Evolutionary conservation across 2,888 invertebrate species (phyloP).

Genomic region (Uloborus plumipes): DNA sequence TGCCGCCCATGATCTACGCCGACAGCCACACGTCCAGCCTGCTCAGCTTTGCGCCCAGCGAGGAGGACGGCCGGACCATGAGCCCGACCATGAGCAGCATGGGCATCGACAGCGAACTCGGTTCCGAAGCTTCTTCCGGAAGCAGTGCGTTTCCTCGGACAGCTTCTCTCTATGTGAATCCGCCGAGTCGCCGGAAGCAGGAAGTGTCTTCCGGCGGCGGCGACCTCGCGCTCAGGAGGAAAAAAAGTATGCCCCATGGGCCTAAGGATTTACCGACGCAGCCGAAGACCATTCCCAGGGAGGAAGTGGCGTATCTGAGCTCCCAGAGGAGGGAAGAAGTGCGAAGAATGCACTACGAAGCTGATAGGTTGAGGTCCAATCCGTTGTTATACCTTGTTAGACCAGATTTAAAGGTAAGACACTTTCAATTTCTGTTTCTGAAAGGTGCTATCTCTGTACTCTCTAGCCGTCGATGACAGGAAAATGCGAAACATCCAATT

Average conservation of each 20-base stretch:
- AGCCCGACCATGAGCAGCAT: conserved; percentile 56
- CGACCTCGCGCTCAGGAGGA: conserved; percentile 79
- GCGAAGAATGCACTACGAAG: conserved; percentile 89
- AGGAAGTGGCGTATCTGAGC: conserved; percentile 94
- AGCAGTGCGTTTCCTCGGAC: conserved; percentile 45
- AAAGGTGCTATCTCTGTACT: no score
- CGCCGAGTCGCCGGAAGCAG: conserved; percentile 41
- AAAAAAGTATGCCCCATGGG: conserved; percentile 95
- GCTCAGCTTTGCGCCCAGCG: conserved; percentile 60
- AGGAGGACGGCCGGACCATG: conserved; percentile 44
- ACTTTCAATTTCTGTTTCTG: no score
- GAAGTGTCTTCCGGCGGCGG: conserved; percentile 17
- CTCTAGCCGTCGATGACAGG: no score
- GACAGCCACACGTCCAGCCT: conserved; percentile 56
- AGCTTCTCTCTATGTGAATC: conserved; percentile 59
- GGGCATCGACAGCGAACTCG: conserved; percentile 40
- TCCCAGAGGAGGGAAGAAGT: conserved; percentile 95
- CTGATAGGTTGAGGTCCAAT: conserved; percentile 92
- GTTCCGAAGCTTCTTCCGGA: conserved; percentile 35
- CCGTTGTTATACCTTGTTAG: conserved; percentile 95
- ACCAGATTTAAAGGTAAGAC: conserved; percentile 92
- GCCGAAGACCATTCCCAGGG: conserved; percentile 86
- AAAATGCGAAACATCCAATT: no score
- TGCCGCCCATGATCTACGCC: conserved; percentile 65
- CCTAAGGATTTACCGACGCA: conserved; percentile 79